Percentiles rank a stretch among this genome's conserved stretches.
phyloP scores from a whole-genome alignment of 2,797 vertebrate genomes.

The Melanotaenia parkinsoni region DNA sequence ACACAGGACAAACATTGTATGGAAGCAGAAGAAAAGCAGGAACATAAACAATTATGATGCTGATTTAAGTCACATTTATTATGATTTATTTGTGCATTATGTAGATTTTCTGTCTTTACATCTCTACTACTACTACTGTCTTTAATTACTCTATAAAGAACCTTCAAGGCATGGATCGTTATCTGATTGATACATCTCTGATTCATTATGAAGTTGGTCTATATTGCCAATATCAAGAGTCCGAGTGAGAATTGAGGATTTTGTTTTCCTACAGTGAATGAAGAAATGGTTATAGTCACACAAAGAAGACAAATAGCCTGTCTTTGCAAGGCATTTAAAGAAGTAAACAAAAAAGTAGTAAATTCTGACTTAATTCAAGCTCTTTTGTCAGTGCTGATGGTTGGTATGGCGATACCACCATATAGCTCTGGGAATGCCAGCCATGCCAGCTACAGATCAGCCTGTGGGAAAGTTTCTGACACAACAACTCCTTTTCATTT shows the following conservation, averaged over 20 bases:
- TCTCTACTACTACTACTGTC: not conserved
- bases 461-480: conserved; percentile 24
- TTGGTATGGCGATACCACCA: conserved; percentile 63
- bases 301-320: not conserved
- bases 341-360: conserved; percentile 24
- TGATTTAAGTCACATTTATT: too few relatives aligned
- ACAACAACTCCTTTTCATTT: not conserved
- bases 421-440: conserved; percentile 56
- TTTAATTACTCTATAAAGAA: not conserved
- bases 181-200: not conserved
- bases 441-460: conserved; percentile 25
- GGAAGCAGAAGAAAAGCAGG: not conserved
- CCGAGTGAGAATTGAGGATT: not conserved
- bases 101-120: not conserved
- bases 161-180: not conserved
- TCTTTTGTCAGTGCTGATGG: conserved; percentile 50
- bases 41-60: not conserved
- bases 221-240: not conserved
- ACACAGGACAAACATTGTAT: not conserved
- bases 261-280: not conserved
- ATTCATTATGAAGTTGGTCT: not conserved
- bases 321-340: conserved; percentile 17
- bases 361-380: conserved; percentile 36
- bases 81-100: not conserved
- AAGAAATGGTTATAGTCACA: conserved; percentile 13